Evolutionary conservation across 2,113 vertebrate species (phyloP).

Genomic region (Climacteris rufus): DNA sequence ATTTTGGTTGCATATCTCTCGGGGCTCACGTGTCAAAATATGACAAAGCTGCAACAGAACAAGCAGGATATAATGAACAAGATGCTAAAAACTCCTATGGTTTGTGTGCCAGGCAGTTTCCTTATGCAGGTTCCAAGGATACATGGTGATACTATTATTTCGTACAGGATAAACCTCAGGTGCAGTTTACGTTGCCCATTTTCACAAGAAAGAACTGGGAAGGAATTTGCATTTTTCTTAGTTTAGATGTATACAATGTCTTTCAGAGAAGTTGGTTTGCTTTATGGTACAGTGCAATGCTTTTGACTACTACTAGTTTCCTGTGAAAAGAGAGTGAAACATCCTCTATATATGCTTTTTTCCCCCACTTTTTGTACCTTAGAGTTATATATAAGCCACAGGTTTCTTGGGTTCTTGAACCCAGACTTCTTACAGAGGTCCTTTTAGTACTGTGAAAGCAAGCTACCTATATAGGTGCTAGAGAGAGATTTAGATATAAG

Average conservation of each 20-base stretch:
- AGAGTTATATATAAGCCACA: not conserved
- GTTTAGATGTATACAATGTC: not conserved
- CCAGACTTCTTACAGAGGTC: not conserved
- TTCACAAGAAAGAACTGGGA: not conserved
- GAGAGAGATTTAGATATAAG: not conserved
- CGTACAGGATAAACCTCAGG: not conserved
- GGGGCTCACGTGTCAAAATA: constrained; percentile 44
- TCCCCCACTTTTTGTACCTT: not conserved
- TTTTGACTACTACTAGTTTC: not conserved
- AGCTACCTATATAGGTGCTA: not conserved
- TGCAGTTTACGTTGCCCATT: not conserved
- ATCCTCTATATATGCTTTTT: not conserved
- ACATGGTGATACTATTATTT: not conserved
- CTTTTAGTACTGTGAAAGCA: not conserved
- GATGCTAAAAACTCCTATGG: not conserved
- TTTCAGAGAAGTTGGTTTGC: not conserved
- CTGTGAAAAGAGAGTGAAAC: not conserved
- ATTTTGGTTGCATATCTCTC: constrained; percentile 47
- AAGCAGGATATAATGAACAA: constrained; percentile 38
- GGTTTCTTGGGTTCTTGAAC: not conserved
- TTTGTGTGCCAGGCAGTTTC: not conserved
- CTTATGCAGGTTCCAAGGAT: not conserved
- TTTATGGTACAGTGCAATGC: not conserved
- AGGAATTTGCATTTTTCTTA: not conserved
- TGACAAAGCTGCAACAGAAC: not conserved